Evolutionary conservation across 1,140 invertebrate genomes (phyloP).

Genomic region (Sycophila sp.): DNA sequence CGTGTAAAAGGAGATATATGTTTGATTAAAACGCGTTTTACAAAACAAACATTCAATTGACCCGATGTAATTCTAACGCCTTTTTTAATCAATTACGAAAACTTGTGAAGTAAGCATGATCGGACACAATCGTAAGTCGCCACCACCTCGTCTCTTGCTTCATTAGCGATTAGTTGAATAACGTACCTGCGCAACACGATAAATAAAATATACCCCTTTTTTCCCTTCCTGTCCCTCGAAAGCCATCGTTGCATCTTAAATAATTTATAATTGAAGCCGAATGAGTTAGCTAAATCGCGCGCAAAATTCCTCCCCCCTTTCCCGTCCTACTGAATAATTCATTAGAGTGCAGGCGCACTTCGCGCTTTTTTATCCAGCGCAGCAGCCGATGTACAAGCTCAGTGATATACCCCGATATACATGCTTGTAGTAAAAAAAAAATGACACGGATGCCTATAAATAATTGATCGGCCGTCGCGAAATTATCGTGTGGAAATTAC

Average conservation of each 20-base stretch:
- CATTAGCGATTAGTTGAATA: slow-evolving; percentile 29
- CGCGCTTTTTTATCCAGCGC: neutral
- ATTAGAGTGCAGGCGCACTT: slow-evolving; percentile 8
- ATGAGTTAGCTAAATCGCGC: slow-evolving; percentile 36
- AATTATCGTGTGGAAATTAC: slow-evolving; percentile 30
- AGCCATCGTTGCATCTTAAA: slow-evolving; percentile 24
- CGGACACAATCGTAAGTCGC: neutral
- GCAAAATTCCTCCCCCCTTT: neutral
- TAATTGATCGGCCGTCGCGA: slow-evolving; percentile 13
- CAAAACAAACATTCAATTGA: no score
- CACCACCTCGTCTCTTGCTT: slow-evolving; percentile 10
- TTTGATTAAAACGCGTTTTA: no score
- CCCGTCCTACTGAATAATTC: slow-evolving; percentile 35
- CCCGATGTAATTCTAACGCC: no score
- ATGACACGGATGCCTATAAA: slow-evolving; percentile 4
- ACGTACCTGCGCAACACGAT: neutral
- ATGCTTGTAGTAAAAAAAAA: neutral
- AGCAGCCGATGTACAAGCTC: slow-evolving; percentile 11
- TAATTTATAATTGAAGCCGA: slow-evolving; percentile 38
- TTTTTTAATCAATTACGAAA: slow-evolving; percentile 24
- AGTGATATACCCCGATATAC: neutral
- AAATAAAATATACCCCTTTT: slow-evolving; percentile 16
- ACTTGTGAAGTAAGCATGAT: slow-evolving; percentile 10
- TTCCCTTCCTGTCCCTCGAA: neutral
- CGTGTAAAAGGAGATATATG: no score